phyloP scores from a whole-genome alignment of 2,888 invertebrate species.

The Strigamia maritima region DNA sequence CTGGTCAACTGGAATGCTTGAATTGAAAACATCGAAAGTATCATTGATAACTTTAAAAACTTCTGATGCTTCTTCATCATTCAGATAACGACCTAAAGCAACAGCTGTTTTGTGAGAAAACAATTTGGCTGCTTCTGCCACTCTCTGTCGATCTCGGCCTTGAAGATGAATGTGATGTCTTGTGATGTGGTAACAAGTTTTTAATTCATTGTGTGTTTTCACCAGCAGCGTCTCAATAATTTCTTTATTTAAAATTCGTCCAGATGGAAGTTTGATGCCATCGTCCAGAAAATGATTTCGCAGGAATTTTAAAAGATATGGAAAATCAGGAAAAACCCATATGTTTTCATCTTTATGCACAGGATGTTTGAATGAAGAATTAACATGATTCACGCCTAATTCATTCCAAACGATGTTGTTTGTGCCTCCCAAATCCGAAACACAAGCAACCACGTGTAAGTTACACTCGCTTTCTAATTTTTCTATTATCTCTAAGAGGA shows the following conservation, averaged over 20 bases:
- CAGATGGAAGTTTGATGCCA: slow-evolving; percentile 39
- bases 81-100: not conserved
- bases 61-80: not conserved
- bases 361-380: slow-evolving; percentile 40
- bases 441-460: slow-evolving; percentile 37
- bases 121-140: slow-evolving; percentile 41
- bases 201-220: slow-evolving; percentile 32
- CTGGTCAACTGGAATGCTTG: slow-evolving; percentile 33
- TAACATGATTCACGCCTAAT: slow-evolving; percentile 33
- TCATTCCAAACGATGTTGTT: slow-evolving; percentile 42
- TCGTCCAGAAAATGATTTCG: slow-evolving; percentile 43
- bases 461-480: slow-evolving; percentile 37
- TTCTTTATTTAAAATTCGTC: slow-evolving; percentile 35
- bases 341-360: slow-evolving; percentile 31
- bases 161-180: not conserved
- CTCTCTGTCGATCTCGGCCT: slow-evolving; percentile 41
- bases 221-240: slow-evolving; percentile 33
- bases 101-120: slow-evolving; percentile 40
- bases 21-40: slow-evolving; percentile 42
- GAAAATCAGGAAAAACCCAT: slow-evolving; percentile 44
- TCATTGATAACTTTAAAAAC: slow-evolving; percentile 41
- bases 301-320: slow-evolving; percentile 43
- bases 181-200: slow-evolving; percentile 38
- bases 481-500: slow-evolving; percentile 39
- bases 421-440: slow-evolving; percentile 42